Percentiles rank a stretch among this genome's conserved stretches.
phyloP scores from a whole-genome alignment of 2,113 vertebrate species.

The Pyrgilauda ruficollis region DNA sequence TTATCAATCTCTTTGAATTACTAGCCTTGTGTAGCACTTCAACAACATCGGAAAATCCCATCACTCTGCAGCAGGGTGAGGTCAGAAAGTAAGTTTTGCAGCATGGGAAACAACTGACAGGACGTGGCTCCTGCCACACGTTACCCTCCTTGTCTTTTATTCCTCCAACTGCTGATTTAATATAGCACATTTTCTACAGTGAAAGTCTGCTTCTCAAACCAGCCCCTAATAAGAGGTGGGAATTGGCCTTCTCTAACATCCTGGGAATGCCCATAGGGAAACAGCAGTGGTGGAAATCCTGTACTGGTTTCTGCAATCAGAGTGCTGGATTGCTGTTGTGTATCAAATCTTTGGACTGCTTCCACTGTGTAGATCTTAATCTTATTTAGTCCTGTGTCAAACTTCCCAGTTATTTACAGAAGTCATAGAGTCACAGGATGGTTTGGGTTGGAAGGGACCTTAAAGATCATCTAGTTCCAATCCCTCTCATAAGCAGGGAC shows the following conservation, averaged over 20 bases:
- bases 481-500: neutral
- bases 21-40: neutral
- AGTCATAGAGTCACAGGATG: neutral
- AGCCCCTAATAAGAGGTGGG: neutral
- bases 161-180: neutral
- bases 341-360: neutral
- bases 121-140: neutral
- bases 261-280: neutral
- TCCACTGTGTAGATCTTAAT: neutral
- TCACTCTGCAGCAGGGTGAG: rapidly evolving
- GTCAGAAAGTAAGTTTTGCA: neutral
- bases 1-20: neutral
- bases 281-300: neutral
- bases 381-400: neutral
- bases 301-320: neutral
- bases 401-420: neutral
- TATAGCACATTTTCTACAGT: neutral
- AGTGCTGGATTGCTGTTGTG: neutral
- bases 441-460: neutral
- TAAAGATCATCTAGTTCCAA: neutral
- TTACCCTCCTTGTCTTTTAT: neutral
- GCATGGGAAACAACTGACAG: neutral
- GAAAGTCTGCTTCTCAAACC: neutral
- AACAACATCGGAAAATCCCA: neutral
- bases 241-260: neutral